Conservation (phyloP, 2,888 invertebrate species). For the Spodoptera littoralis region DNA sequence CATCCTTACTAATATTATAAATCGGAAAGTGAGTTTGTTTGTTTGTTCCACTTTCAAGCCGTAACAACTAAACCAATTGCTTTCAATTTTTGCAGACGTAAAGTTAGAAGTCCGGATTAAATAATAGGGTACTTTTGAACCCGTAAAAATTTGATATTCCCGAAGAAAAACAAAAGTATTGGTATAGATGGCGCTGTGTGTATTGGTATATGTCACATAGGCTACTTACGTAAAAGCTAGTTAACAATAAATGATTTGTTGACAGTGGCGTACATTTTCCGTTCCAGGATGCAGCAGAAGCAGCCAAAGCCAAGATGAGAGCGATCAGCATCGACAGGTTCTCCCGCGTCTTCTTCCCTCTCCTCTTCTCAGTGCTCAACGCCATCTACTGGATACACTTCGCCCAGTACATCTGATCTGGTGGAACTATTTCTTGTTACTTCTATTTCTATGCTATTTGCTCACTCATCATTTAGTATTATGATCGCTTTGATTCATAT, state of each 20-base stretch:
- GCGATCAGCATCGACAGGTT: slow-evolving; percentile 96
- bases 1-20: no score
- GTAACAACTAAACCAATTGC: no score
- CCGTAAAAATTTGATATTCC: no score
- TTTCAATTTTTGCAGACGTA: no score
- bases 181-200: no score
- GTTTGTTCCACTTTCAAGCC: no score
- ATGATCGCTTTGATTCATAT: neutral
- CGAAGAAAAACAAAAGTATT: no score
- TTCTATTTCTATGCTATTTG: slow-evolving; percentile 9
- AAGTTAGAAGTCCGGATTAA: no score
- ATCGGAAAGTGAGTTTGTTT: no score
- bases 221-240: no score
- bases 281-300: slow-evolving; percentile 82
- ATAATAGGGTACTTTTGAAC: no score
- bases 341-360: slow-evolving; percentile 96
- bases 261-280: neutral
- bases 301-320: slow-evolving; percentile 78
- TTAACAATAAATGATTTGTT: neutral
- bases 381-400: slow-evolving; percentile 97
- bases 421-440: slow-evolving; percentile 15
- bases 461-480: slow-evolving; percentile 9
- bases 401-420: slow-evolving; percentile 84
- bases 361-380: slow-evolving; percentile 95
- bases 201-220: no score